phyloP scores from a whole-genome alignment of 2,888 invertebrate genomes.

The Brachypterus glaber region DNA sequence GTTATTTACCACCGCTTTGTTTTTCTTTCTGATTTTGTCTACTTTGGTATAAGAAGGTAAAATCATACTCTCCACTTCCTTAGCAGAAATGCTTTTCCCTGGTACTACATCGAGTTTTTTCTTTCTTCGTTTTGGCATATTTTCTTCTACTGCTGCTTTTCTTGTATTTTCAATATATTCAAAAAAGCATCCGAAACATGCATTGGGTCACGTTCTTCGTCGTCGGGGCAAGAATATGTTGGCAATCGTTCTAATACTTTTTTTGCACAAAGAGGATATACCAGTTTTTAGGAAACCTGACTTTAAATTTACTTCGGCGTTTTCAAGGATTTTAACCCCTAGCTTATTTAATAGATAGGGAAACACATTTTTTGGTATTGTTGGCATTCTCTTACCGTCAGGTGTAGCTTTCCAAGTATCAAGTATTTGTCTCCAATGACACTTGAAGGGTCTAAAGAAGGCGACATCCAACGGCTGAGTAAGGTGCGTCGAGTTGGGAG shows the following conservation, averaged over 20 bases:
- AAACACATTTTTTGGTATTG: conserved; percentile 11
- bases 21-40: conserved; percentile 8
- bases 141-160: conserved; percentile 5
- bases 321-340: conserved; percentile 7
- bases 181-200: conserved; percentile 5
- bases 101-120: conserved; percentile 9
- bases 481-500: conserved; percentile 11
- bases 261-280: conserved; percentile 7
- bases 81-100: conserved; percentile 9
- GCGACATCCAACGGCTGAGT: conserved; percentile 12
- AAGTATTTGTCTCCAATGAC: conserved; percentile 10
- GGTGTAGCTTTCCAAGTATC: conserved; percentile 6
- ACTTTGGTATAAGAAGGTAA: conserved; percentile 4
- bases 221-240: conserved; percentile 5
- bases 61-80: conserved; percentile 6
- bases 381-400: conserved; percentile 5
- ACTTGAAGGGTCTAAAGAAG: conserved; percentile 11
- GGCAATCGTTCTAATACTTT: conserved; percentile 8
- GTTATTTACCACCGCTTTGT: conserved; percentile 1
- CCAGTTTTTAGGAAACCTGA: conserved; percentile 6
- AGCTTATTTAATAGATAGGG: conserved; percentile 6
- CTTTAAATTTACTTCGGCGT: conserved; percentile 5
- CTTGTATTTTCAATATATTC: conserved; percentile 6
- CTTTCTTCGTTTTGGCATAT: conserved; percentile 6
- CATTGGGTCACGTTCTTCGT: conserved; percentile 5